Evolutionary conservation across 2,797 vertebrate species (phyloP).

Genomic region (Astyanax mexicanus): DNA sequence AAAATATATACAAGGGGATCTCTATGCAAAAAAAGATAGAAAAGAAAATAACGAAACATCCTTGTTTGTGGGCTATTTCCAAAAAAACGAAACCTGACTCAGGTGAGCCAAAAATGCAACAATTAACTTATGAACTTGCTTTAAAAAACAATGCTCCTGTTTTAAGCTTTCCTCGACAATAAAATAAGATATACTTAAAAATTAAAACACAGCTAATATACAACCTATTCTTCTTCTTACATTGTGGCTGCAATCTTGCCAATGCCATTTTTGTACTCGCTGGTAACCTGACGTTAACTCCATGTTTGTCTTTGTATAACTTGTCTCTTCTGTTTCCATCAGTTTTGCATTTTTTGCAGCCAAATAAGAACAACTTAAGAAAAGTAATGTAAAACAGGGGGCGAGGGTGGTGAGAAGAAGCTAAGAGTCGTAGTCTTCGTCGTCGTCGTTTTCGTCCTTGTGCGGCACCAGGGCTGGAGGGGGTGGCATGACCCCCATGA

Average conservation of each 20-base stretch:
- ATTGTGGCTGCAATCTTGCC: conserved; percentile 47
- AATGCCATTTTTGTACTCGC: conserved; percentile 23
- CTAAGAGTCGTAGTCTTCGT: conserved; percentile 93
- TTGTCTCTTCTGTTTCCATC: conserved; percentile 30
- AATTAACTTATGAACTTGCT: conserved; percentile 45
- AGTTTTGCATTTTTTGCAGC: conserved; percentile 50
- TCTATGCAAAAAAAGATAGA: conserved; percentile 23
- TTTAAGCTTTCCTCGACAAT: conserved; percentile 58
- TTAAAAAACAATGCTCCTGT: conserved; percentile 68
- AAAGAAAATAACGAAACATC: background rate
- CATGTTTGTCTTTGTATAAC: conserved; percentile 26
- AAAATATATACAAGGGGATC: background rate
- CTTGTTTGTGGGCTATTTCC: conserved; percentile 1
- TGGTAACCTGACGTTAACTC: background rate
- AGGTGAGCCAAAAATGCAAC: conserved; percentile 57
- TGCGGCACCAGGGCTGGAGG: conserved; percentile 63
- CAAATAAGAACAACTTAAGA: conserved; percentile 64
- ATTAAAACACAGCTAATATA: conserved; percentile 75
- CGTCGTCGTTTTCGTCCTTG: conserved; percentile 77
- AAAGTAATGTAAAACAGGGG: conserved; percentile 56
- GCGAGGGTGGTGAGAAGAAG: conserved; percentile 53
- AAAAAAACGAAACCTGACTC: conserved; percentile 28
- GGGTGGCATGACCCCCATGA: conserved; percentile 62
- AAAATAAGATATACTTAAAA: conserved; percentile 76
- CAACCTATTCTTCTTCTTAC: conserved; percentile 64